These are phyloP conservation scores for Andrena bicolor DNA, from an alignment of 2,888 invertebrate species.

Conservation along the genomic window DNA sequence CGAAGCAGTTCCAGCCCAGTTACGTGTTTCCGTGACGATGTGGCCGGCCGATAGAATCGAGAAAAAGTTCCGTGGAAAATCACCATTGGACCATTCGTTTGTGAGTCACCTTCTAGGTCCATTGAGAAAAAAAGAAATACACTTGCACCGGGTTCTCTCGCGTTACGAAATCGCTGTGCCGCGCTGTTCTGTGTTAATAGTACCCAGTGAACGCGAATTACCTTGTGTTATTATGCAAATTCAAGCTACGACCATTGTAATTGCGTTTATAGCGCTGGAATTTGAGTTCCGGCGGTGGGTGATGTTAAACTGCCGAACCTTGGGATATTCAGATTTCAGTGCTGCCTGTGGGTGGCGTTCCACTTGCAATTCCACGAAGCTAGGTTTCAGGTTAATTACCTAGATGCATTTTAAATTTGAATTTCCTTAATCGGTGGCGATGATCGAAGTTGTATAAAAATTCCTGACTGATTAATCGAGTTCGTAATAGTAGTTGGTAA, in stretches of 20 bases:
- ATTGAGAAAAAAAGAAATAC: neutral
- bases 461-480: no score
- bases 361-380: slow-evolving; percentile 19
- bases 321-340: slow-evolving; percentile 6
- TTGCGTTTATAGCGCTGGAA: slow-evolving; percentile 15
- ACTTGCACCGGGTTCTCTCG: slow-evolving; percentile 28
- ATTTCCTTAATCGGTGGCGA: neutral
- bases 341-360: slow-evolving; percentile 13
- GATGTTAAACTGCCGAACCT: neutral
- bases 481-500: no score
- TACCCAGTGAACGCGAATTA: neutral
- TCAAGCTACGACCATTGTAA: slow-evolving; percentile 11
- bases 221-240: neutral
- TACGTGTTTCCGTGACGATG: slow-evolving; percentile 8
- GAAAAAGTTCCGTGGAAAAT: slow-evolving; percentile 5
- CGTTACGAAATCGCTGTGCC: slow-evolving; percentile 14
- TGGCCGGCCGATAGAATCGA: neutral
- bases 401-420: neutral
- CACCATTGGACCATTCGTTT: neutral
- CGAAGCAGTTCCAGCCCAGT: slow-evolving; percentile 4
- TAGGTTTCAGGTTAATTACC: slow-evolving; percentile 12
- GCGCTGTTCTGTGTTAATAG: slow-evolving; percentile 19
- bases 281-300: slow-evolving; percentile 1
- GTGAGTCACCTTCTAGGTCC: slow-evolving; percentile 32
- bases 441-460: no score